Evolutionary conservation across 2,888 invertebrate genomes (phyloP).

Genomic region (Ctena decussata): DNA sequence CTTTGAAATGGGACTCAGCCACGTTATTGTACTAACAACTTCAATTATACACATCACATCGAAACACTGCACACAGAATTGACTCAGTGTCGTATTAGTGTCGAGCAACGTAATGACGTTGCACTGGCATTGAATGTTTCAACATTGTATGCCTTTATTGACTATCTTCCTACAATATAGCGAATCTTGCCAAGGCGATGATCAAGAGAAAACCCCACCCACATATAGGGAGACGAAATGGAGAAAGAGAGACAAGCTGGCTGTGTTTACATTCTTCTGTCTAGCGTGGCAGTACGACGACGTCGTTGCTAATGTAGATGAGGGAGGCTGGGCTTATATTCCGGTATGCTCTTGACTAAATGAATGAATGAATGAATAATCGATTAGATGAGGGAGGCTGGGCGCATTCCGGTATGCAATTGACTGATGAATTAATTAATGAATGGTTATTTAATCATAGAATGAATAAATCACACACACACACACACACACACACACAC

Average conservation of each 20-base stretch:
- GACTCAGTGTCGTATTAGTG: too few species aligned
- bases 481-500: too few species aligned
- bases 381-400: neutral
- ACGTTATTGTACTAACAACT: too few species aligned
- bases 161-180: neutral
- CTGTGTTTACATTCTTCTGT: neutral
- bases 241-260: neutral
- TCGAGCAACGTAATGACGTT: neutral
- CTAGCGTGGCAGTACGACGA: neutral
- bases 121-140: neutral
- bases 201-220: neutral
- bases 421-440: neutral
- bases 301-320: neutral
- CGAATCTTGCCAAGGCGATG: too few species aligned
- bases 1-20: too few species aligned
- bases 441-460: too few species aligned
- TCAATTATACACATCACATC: too few species aligned
- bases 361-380: neutral
- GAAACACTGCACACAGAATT: too few species aligned
- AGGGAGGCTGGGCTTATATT: neutral
- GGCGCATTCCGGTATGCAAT: neutral
- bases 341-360: neutral
- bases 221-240: neutral
- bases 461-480: too few species aligned
- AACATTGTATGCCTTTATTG: neutral